Evolutionary conservation across 2,113 vertebrate species (phyloP).

Genomic region (Syrrhaptes paradoxus): DNA sequence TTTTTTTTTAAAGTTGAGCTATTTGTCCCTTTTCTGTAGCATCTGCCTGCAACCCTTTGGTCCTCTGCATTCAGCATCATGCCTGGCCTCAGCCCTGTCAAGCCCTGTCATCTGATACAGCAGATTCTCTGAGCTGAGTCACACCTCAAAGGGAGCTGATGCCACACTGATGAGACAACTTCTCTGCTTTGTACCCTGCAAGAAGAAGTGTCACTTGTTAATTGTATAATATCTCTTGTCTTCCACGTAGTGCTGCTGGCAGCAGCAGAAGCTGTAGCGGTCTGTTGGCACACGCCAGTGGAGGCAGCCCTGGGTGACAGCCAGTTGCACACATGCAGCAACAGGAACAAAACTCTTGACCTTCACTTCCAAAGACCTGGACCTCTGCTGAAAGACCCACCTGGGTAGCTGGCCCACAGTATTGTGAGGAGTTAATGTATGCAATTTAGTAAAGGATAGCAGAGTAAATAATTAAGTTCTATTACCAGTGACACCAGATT

Average conservation of each 20-base stretch:
- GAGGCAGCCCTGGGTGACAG: background rate
- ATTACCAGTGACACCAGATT: background rate
- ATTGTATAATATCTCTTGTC: background rate
- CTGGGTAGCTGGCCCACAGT: background rate
- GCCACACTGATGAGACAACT: background rate
- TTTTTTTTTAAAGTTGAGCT: background rate
- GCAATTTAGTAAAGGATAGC: background rate
- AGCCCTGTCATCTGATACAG: background rate
- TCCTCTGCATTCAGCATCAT: background rate
- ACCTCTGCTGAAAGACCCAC: background rate
- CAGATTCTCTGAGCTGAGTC: slow-evolving; percentile 50
- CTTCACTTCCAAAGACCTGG: background rate
- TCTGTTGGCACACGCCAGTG: rapidly evolving
- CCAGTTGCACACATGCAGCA: background rate
- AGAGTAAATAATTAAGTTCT: background rate
- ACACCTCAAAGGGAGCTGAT: background rate
- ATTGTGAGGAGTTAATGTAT: background rate
- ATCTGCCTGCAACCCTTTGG: background rate
- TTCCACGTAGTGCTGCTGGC: background rate
- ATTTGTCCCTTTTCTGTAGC: background rate
- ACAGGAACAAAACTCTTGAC: background rate
- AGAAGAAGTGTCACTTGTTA: background rate
- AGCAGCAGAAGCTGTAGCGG: background rate
- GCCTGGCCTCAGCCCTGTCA: background rate
- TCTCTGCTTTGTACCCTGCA: background rate